Base-by-base conservation (phyloP, 2,888 invertebrate species). In the Athalia rosae region DNA sequence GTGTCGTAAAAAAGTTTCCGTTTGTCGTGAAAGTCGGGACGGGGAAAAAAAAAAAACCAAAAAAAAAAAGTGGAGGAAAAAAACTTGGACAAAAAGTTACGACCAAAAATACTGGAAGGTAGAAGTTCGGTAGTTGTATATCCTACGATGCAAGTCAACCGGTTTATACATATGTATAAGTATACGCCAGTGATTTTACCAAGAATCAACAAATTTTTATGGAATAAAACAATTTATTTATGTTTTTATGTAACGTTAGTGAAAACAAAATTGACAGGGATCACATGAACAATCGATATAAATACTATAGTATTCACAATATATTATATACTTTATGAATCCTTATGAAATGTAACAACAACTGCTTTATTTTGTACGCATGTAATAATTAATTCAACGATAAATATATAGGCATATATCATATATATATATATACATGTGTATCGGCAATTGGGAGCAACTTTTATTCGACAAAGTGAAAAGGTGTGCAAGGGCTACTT, bases 1-100 rank as follows among this genome's bases (percentile, higher is more conserved):
- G 71, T 71, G 13, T 43, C 43, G 56, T 56, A 71, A 71, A 71
- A 71, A 71, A 71, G 71, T 71, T 71, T 71, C 71, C 71, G 71
- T 71, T 71, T 71, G 71, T 71, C 71, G 71, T 71, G 71, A 71
- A 71, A 71, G 71, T 71, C 8, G 5, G 71, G 71, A 71, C 43
- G n/a, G n/a, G n/a, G n/a, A n/a, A 58, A 71, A 58, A 71, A 69
- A 43, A 61, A 15, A 53, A 53, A 8, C 7, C 9, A 1, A 53
- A 8, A 8, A 8, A 5, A 4, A 9, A 28, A 28, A 28, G 7
- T 11, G 53, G 4, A 53, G 9, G 53, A 53, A 6, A 53, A 53
- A 53, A n/a, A 11, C 11, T 6, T n/a, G 4, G n/a, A 43, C 8
- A 71, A 71, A 71, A 71, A 71, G 9, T 71, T 71, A 58, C 56